These are phyloP conservation scores for Monochamus alternatus DNA, from an alignment of 2,888 invertebrate species.

Conservation along the genomic window DNA sequence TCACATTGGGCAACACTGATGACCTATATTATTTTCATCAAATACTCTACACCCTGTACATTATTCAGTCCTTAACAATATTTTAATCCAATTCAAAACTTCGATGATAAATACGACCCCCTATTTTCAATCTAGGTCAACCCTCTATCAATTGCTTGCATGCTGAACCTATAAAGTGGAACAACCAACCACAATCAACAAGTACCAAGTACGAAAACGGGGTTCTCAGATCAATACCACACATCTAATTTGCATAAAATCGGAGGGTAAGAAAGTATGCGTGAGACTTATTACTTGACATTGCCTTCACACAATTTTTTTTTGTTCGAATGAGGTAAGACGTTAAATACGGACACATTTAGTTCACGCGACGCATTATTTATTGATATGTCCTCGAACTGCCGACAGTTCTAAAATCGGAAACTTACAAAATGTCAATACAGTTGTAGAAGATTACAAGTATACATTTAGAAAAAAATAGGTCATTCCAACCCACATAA, in stretches of 20 bases:
- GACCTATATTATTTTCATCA: no score
- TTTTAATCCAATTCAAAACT: background rate
- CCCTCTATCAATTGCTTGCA: conserved; percentile 14
- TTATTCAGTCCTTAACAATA: background rate
- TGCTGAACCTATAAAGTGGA: conserved; percentile 28
- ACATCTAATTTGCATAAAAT: conserved; percentile 19
- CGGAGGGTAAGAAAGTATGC: conserved; percentile 5
- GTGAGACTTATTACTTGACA: background rate
- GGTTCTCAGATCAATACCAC: conserved; percentile 8
- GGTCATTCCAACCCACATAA: no score
- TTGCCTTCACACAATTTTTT: background rate
- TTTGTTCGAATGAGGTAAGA: background rate
- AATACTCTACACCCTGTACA: background rate
- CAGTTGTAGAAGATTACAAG: no score
- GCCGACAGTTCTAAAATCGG: no score
- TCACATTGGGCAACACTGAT: no score
- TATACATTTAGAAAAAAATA: no score
- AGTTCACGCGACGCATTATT: no score
- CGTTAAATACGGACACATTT: no score
- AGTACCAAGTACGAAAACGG: conserved; percentile 35
- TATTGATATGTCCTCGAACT: no score
- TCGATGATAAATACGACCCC: background rate
- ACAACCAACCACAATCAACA: conserved; percentile 22
- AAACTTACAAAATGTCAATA: no score
- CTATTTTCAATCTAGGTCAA: conserved; percentile 14